These are phyloP conservation scores for Xestia rhomboidea DNA, from an alignment of 2,888 invertebrate species.

Conservation along the genomic window DNA sequence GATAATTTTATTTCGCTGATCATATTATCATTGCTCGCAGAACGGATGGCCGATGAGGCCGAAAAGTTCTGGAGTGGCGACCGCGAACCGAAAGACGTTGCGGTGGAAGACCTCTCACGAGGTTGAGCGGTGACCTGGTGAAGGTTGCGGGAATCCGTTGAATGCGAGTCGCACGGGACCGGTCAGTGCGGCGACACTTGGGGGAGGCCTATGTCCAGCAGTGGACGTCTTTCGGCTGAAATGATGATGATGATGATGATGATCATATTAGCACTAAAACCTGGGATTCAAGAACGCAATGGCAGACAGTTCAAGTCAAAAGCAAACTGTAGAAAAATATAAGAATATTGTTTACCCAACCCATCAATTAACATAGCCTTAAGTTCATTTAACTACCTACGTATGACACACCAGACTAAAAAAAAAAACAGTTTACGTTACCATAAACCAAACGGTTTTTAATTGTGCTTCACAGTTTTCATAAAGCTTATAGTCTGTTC, in stretches of 20 bases:
- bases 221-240: too few species aligned
- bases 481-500: neutral
- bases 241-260: too few species aligned
- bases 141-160: too few species aligned
- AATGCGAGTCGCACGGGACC: too few species aligned
- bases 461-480: neutral
- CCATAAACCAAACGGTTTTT: neutral
- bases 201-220: too few species aligned
- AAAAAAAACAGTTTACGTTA: neutral
- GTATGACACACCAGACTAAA: neutral
- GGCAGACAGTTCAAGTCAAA: neutral
- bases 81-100: too few species aligned
- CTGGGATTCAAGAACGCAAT: neutral
- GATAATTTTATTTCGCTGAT: neutral
- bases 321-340: neutral
- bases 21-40: too few species aligned
- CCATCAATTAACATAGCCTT: neutral
- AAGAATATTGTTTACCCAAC: neutral
- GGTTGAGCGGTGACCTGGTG: too few species aligned
- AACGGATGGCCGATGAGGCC: too few species aligned
- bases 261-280: neutral
- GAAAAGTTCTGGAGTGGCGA: too few species aligned
- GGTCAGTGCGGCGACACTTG: too few species aligned
- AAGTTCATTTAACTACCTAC: neutral
- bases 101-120: too few species aligned